Conservation (phyloP, 2,797 vertebrate species). For the Myotis pilosus region DNA sequence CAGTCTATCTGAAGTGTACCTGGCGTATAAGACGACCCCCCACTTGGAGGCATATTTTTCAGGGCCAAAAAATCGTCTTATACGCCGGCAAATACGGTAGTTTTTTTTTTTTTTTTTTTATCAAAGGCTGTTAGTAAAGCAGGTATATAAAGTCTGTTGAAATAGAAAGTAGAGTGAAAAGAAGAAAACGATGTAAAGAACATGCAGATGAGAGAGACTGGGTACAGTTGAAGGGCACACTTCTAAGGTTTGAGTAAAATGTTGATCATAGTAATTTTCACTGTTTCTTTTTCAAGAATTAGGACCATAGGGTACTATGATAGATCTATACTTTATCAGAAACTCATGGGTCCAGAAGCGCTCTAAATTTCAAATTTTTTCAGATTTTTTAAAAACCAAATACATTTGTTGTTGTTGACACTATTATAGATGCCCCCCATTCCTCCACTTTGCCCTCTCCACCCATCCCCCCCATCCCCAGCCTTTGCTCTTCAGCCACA, state of each 20-base stretch:
- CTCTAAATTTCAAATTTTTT: not conserved
- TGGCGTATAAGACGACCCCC: no score
- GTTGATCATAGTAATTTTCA: not conserved
- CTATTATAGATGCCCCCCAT: not conserved
- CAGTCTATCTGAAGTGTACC: no score
- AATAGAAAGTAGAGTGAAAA: not conserved
- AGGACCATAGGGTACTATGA: not conserved
- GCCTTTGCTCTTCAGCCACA: not conserved
- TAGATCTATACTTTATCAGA: not conserved
- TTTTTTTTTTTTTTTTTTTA: not conserved
- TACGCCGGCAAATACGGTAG: no score
- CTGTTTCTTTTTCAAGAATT: not conserved
- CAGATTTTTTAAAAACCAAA: not conserved
- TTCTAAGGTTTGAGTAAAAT: not conserved
- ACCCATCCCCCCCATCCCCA: not conserved
- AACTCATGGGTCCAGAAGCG: not conserved
- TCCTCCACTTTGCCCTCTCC: not conserved
- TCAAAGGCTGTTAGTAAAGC: not conserved
- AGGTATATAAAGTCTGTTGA: not conserved
- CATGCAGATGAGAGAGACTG: not conserved
- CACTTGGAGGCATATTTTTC: no score
- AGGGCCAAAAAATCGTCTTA: no score
- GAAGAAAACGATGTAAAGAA: not conserved
- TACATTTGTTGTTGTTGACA: not conserved
- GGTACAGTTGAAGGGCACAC: not conserved